Percentiles rank a stretch among this genome's conserved stretches.
Conservation (phyloP, 2,888 invertebrate species). For the Orchesella flavescens region DNA sequence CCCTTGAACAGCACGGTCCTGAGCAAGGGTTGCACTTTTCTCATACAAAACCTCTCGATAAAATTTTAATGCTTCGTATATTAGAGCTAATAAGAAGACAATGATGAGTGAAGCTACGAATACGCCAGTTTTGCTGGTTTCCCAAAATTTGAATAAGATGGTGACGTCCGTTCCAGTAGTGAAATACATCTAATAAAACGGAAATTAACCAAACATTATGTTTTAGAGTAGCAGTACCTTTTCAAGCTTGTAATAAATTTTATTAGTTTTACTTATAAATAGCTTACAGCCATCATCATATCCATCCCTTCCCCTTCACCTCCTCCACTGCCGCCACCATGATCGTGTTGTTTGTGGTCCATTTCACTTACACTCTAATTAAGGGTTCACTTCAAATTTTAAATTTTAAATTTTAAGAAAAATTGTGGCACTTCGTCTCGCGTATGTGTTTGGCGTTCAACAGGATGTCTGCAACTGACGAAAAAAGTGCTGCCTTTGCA, state of each 20-base stretch:
- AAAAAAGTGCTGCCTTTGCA: background rate
- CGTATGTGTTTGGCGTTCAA: background rate
- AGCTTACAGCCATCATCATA: slow-evolving; percentile 11
- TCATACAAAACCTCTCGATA: slow-evolving; percentile 55
- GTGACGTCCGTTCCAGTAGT: slow-evolving; percentile 45
- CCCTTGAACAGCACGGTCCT: background rate
- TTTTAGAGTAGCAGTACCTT: too few relatives aligned
- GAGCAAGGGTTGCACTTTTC: background rate
- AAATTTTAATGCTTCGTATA: slow-evolving; percentile 62
- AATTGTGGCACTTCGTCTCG: too few relatives aligned
- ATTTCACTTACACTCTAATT: background rate
- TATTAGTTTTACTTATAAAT: background rate
- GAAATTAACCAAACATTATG: too few relatives aligned
- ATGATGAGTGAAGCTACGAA: slow-evolving; percentile 52
- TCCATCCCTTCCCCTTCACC: background rate
- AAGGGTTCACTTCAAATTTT: background rate
- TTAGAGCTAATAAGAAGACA: slow-evolving; percentile 57
- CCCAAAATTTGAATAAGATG: slow-evolving; percentile 60
- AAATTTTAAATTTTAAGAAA: too few relatives aligned
- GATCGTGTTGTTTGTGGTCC: background rate
- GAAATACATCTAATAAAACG: slow-evolving; percentile 58
- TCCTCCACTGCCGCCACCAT: background rate
- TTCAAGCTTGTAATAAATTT: too few relatives aligned
- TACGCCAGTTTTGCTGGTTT: slow-evolving; percentile 36
- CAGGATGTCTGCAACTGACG: background rate